Percentiles rank a stretch among this genome's conserved stretches.
phyloP scores from a whole-genome alignment of 2,888 invertebrate species.

The Himalopsyche anomala region DNA sequence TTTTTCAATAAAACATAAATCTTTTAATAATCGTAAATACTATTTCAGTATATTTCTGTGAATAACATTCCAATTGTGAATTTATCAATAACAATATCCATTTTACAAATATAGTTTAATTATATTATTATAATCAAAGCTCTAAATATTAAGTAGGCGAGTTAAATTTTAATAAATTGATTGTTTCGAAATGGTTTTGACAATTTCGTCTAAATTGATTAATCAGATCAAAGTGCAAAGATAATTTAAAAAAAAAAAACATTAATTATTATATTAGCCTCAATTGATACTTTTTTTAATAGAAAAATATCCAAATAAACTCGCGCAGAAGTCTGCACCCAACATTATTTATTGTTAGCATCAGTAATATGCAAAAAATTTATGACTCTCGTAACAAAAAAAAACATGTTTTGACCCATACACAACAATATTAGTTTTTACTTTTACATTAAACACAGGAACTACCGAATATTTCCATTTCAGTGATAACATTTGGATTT shows the following conservation, averaged over 20 bases:
- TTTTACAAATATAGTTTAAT: constrained; percentile 43
- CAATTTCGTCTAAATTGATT: constrained; percentile 6
- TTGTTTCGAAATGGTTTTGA: constrained; percentile 29
- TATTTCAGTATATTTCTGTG: constrained; percentile 40
- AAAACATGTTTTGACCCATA: not conserved
- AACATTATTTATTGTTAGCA: not conserved
- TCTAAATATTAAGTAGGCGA: constrained; percentile 41
- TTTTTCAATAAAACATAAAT: constrained; percentile 32
- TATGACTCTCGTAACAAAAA: not conserved
- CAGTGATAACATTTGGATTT: not conserved
- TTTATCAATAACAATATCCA: constrained; percentile 43
- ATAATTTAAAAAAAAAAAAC: constrained; percentile 6
- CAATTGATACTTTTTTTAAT: not conserved
- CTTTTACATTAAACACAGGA: not conserved
- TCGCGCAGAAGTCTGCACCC: constrained; percentile 23
- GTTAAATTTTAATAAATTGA: constrained; percentile 34
- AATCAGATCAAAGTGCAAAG: constrained; percentile 20
- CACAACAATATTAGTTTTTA: not conserved
- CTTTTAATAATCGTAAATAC: constrained; percentile 43
- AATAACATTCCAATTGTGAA: constrained; percentile 42
- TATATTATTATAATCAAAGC: constrained; percentile 41
- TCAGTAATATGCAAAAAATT: not conserved
- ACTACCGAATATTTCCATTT: not conserved
- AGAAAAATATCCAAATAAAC: not conserved
- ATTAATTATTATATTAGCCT: constrained; percentile 36